A percentile compares a stretch with the other conserved stretches of the same genome.
Evolutionary conservation across 2,113 vertebrate species (phyloP).

Genomic region (Arvicanthis niloticus): DNA sequence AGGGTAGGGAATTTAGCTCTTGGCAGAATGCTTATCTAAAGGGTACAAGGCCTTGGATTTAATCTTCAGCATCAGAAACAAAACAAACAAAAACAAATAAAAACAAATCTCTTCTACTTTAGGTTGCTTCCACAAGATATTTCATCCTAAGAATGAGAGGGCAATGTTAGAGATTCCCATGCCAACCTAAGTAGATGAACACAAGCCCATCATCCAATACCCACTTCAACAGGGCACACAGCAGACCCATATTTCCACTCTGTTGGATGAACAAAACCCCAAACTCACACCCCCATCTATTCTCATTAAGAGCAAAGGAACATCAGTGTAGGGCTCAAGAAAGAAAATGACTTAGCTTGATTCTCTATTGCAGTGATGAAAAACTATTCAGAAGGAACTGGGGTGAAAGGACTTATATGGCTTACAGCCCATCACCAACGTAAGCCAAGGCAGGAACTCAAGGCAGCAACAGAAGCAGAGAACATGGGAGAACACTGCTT

Average conservation of each 20-base stretch:
- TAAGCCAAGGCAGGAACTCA: not conserved
- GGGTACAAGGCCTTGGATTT: not conserved
- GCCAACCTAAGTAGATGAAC: not conserved
- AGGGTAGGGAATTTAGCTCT: not conserved
- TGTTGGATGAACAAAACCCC: not conserved
- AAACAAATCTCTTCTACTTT: not conserved
- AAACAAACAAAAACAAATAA: not conserved
- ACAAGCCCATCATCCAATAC: not conserved
- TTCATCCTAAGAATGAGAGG: not conserved
- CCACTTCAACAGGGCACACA: not conserved
- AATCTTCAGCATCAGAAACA: not conserved
- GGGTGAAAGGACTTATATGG: not conserved
- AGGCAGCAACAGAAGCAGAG: not conserved
- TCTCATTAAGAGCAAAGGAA: not conserved
- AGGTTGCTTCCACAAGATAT: not conserved
- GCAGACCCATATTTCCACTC: not conserved
- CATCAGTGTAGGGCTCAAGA: not conserved
- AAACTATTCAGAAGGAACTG: not conserved
- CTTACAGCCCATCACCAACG: not conserved
- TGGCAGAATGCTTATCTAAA: not conserved
- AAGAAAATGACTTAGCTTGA: not conserved
- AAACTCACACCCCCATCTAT: not conserved
- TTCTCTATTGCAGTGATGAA: not conserved
- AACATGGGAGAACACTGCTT: not conserved
- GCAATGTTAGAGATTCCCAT: not conserved